Evolutionary conservation across 2,797 vertebrate species (phyloP), one percentile per base, ranked within the genome.

Genomic region (Oceanodroma leucorhoa): DNA sequence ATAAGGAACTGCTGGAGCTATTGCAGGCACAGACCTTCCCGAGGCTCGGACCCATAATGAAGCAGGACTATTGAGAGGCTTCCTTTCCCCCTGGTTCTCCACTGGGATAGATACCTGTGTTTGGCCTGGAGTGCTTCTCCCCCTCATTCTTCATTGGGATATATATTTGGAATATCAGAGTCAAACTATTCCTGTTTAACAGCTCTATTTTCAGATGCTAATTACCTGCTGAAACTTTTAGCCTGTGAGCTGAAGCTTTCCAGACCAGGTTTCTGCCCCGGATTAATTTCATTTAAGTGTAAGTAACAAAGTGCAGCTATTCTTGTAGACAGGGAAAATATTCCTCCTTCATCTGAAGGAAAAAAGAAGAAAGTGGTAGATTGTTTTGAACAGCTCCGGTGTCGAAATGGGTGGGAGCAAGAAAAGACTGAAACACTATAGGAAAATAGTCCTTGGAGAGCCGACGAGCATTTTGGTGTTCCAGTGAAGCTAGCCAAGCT

Each of bases 371-470:
- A 87, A 87, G 69, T 22, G 53, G 78, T 50, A 60, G 58, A 88
- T 86, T 60, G 36, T 55, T 94, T 79, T 62, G 62, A 95, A 84
- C 62, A 82, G 66, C 65, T 94, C 64, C 13, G 6, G 87, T 96
- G 93, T 86, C 3, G 8, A 84, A 95, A 95, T 62, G 85, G 34
- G 62, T 77, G 65, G 61, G 72, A 87, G 40, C 40, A 87, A 91
- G 80, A 82, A 87, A 86, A 86, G 85, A 76, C 48, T 77, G 83
- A 96, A 96, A 88, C 36, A 48, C 58, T 76, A 73, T 66, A 95
- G 80, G 94, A 94, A 95, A 96, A 91, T 73, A 88, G 51, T n/a
- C 73, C 23, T 94, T 95, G 85, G 87, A 95, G 73, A 84, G 36
- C 40, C 12, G 6, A 70, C 3, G 50, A 85, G 51, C 21, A 54